Evolutionary conservation across 2,888 invertebrate genomes (phyloP), one percentile per base, ranked within the genome.

Genomic region (Drosophila mayaguana): DNA sequence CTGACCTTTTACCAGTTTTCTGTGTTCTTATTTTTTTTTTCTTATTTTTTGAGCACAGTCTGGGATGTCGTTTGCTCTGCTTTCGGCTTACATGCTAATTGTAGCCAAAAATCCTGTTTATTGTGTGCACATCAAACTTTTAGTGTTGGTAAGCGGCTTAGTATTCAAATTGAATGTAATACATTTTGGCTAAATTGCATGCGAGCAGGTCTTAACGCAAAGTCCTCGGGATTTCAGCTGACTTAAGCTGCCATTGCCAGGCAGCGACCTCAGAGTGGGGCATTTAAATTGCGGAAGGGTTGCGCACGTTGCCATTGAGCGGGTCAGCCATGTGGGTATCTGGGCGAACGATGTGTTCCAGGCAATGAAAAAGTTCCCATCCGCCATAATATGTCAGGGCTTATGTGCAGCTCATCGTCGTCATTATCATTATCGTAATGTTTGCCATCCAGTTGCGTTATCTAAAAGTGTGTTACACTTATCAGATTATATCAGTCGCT

Each of bases 101-200:
- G 84, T 88, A 88, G 83, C 83, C 81, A 78, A 68, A 88, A 85
- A 86, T 86, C 84, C 84, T 86, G 88, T 85, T 85, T 85, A 85
- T 85, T 88, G 84, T 88, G 88, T 81, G 84, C 87, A 83, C 84
- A 85, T 85, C 89, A 85, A 85, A 87, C 79, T 86, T 89, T 89
- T 82, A 89, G 86, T 87, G 88, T 87, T 87, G 89, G 88, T 87
- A 88, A 87, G 80, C 89, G 89, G 86, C 86, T 87, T 87, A 87
- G 86, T 87, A 88, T 84, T 89, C 88, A 87, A 89, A 89, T 87
- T 87, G 89, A 86, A 89, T 86, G 89, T 89, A 77, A 84, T 87
- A 89, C 85, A 88, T 88, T 87, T 81, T 75, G 78, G 66, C 83
- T 78, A 85, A 87, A 87, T 87, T 88, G 86, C 88, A 89, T 89